Evolutionary conservation across 2,797 vertebrate species (phyloP).

Genomic region (Catharus ustulatus): DNA sequence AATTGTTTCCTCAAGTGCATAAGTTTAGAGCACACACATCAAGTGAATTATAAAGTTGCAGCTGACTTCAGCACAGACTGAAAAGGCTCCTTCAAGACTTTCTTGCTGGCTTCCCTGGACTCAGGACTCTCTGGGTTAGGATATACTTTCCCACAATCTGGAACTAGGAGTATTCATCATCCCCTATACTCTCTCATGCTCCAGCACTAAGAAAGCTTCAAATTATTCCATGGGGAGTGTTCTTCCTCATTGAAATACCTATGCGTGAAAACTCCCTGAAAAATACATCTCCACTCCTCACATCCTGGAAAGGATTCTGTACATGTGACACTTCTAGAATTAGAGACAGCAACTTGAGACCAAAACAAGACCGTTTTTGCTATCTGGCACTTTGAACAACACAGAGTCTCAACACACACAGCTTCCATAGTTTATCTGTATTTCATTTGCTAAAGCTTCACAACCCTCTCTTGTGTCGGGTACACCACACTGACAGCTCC

Average conservation of each 20-base stretch:
- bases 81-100: background rate
- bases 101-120: background rate
- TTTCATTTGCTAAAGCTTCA: background rate
- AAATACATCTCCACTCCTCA: background rate
- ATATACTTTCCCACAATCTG: background rate
- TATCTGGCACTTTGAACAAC: background rate
- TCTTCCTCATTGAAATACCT: background rate
- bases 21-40: background rate
- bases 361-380: background rate
- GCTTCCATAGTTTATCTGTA: background rate
- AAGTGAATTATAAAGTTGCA: background rate
- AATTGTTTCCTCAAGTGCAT: background rate
- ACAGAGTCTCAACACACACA: background rate
- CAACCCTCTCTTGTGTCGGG: background rate
- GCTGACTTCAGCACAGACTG: background rate
- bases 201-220: background rate
- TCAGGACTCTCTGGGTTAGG: background rate
- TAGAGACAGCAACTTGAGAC: background rate
- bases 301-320: background rate
- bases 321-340: background rate
- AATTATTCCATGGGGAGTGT: background rate
- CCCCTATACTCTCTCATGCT: background rate
- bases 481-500: background rate
- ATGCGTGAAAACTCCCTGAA: background rate
- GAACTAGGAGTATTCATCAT: background rate